Conservation (phyloP, 2,113 vertebrate genomes). For the Callaeas wilsoni region DNA sequence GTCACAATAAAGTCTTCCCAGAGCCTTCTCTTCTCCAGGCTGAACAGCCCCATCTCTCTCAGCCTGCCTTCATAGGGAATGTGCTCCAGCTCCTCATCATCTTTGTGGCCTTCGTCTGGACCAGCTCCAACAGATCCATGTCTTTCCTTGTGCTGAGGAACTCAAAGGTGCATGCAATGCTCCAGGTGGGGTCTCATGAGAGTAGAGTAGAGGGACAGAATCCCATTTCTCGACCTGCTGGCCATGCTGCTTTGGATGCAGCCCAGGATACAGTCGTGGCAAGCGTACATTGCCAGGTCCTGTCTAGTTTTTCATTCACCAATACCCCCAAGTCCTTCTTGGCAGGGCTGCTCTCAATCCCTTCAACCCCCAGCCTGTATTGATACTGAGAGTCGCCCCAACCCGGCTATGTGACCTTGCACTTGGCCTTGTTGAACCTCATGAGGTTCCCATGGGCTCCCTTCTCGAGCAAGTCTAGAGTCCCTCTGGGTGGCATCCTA, state of each 20-base stretch:
- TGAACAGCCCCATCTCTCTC: neutral
- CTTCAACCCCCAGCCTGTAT: neutral
- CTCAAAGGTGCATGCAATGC: neutral
- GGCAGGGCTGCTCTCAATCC: neutral
- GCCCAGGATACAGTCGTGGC: neutral
- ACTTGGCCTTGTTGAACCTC: neutral
- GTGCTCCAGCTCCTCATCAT: neutral
- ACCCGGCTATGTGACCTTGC: neutral
- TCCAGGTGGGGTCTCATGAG: neutral
- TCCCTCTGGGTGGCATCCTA: neutral
- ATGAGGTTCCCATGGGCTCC: neutral
- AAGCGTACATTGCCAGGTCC: accelerated
- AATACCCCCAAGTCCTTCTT: neutral
- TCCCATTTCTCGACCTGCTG: accelerated
- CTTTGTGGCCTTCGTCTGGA: neutral
- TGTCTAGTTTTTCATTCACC: neutral
- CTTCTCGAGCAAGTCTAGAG: accelerated
- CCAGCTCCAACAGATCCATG: accelerated
- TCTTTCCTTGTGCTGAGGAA: neutral
- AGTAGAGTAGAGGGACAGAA: neutral
- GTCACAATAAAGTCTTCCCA: neutral
- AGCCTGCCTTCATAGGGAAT: neutral
- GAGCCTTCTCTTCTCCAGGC: neutral
- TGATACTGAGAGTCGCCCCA: neutral
- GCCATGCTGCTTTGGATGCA: accelerated